Percentiles rank a stretch among this genome's conserved stretches.
Evolutionary conservation across 2,888 invertebrate genomes (phyloP).

Genomic region (Agapostemon virescens): DNA sequence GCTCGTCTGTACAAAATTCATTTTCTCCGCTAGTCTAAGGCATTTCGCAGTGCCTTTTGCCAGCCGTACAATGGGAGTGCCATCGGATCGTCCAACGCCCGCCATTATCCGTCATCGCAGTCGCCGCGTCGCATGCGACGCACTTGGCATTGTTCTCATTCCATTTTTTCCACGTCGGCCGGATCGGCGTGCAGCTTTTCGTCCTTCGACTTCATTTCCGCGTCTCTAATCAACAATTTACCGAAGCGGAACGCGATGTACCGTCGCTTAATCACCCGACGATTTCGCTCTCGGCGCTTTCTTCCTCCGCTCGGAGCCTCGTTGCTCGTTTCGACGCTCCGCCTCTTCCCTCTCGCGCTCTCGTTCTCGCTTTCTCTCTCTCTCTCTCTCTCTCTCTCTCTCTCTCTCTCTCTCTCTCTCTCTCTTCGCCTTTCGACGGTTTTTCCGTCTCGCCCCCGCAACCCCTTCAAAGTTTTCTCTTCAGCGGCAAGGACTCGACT

Average conservation of each 20-base stretch:
- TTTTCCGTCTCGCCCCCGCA: conserved; percentile 1
- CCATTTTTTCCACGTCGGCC: neutral
- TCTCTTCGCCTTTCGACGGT: neutral
- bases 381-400: neutral
- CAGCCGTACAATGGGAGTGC: neutral
- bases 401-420: neutral
- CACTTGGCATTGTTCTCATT: conserved; percentile 28
- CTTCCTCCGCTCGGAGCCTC: neutral
- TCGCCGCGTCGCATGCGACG: conserved; percentile 19
- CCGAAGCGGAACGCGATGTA: conserved; percentile 56
- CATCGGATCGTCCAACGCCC: conserved; percentile 9
- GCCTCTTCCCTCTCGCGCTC: too few relatives aligned
- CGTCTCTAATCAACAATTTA: conserved; percentile 51
- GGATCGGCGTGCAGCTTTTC: conserved; percentile 21
- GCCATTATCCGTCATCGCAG: conserved; percentile 8
- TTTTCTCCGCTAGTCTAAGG: neutral
- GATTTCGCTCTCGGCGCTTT: conserved; percentile 41
- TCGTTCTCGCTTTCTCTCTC: too few relatives aligned
- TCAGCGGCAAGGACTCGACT: conserved; percentile 23
- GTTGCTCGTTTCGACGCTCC: neutral
- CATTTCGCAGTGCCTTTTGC: neutral
- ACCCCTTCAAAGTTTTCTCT: conserved; percentile 36
- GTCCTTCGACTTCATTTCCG: conserved; percentile 48
- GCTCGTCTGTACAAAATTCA: neutral
- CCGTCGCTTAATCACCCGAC: conserved; percentile 54